Evolutionary conservation across 2,888 invertebrate species (phyloP).

Genomic region (Acholoe squamosa): DNA sequence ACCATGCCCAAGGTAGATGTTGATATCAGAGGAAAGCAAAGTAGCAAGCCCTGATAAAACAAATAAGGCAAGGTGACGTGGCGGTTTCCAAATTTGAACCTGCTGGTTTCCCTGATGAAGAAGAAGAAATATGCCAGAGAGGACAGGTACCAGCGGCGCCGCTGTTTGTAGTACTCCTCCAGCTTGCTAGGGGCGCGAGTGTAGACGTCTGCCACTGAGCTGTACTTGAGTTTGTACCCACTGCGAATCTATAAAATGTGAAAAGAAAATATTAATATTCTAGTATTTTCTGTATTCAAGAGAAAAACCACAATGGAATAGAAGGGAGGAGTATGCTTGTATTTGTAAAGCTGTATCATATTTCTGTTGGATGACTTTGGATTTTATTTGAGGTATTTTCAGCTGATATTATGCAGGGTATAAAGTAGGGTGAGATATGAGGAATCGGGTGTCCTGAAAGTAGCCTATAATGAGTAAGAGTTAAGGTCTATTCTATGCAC

Average conservation of each 20-base stretch:
- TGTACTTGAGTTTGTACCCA: conserved; percentile 43
- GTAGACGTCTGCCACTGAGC: conserved; percentile 52
- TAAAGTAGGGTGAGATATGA: no score
- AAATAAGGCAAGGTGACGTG: conserved; percentile 37
- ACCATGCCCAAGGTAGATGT: conserved; percentile 47
- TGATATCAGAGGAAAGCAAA: conserved; percentile 42
- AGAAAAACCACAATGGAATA: no score
- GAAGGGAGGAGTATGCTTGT: no score
- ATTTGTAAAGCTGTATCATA: no score
- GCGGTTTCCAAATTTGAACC: conserved; percentile 50
- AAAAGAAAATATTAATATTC: no score
- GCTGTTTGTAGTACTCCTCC: conserved; percentile 56
- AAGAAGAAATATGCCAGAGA: conserved; percentile 56
- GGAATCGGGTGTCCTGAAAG: no score
- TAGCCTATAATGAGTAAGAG: no score
- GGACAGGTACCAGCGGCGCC: conserved; percentile 54
- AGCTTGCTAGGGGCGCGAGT: conserved; percentile 20
- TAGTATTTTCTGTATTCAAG: no score
- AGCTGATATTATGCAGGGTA: no score
- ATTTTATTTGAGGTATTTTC: no score
- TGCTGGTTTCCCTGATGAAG: not conserved
- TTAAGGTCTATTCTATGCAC: no score
- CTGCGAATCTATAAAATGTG: conserved; percentile 51
- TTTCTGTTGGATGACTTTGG: no score
- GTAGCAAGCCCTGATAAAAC: conserved; percentile 37